These are phyloP conservation scores for Actenoides lindsayi DNA, from an alignment of 2,113 vertebrate genomes.

Conservation along the genomic window DNA sequence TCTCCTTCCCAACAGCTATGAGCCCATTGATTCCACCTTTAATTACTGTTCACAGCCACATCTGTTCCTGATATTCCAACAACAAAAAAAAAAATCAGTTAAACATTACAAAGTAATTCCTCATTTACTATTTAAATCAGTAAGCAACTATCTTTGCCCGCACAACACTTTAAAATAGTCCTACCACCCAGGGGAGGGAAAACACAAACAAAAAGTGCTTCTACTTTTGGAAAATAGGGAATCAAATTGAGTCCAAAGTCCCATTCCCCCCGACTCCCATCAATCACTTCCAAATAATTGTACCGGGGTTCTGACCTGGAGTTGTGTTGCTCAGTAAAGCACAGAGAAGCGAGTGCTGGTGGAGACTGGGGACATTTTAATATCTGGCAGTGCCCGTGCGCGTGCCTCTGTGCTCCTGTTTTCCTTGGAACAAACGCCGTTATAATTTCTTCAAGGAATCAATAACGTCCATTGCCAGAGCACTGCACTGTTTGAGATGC, in stretches of 20 bases:
- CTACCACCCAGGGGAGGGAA: fast-evolving
- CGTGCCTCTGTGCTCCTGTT: constrained; percentile 22
- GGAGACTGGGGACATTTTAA: neutral
- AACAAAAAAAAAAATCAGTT: neutral
- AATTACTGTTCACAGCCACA: neutral
- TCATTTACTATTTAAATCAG: neutral
- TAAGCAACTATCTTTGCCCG: neutral
- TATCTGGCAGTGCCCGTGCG: neutral
- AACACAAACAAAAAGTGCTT: neutral
- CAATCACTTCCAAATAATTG: constrained; percentile 49
- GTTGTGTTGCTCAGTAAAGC: constrained; percentile 63
- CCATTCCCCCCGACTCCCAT: neutral
- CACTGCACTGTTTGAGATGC: constrained; percentile 61
- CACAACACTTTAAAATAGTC: neutral
- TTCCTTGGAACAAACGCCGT: constrained; percentile 68
- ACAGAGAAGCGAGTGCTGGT: constrained; percentile 36
- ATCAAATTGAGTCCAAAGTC: neutral
- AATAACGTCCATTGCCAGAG: constrained; percentile 64
- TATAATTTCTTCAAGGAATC: constrained; percentile 77
- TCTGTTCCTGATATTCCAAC: constrained; percentile 2
- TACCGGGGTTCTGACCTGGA: constrained; percentile 17
- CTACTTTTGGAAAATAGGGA: neutral
- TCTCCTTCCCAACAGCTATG: neutral
- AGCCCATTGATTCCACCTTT: constrained; percentile 1
- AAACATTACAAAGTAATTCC: neutral